phyloP scores from a whole-genome alignment of 1,140 invertebrate genomes.

The Elysia chlorotica region DNA sequence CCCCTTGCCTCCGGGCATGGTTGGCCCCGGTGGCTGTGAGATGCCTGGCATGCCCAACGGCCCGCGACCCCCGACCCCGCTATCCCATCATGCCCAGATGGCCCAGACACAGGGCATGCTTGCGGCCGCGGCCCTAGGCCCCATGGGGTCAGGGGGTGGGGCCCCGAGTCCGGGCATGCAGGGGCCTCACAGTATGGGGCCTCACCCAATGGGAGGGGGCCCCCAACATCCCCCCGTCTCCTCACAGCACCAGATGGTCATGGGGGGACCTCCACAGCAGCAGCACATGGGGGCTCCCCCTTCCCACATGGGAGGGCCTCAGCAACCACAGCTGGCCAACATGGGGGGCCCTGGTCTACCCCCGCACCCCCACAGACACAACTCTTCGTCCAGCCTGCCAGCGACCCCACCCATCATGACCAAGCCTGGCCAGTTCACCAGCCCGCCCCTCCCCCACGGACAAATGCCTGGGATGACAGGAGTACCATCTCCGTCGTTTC shows the following conservation, averaged over 20 bases:
- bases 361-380: constrained; percentile 1
- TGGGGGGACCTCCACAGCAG: constrained; percentile 11
- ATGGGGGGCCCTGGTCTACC: constrained; percentile 9
- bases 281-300: not conserved
- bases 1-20: no score
- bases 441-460: constrained; percentile 30
- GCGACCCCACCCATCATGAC: constrained; percentile 26
- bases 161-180: constrained; percentile 19
- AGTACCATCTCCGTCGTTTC: constrained; percentile 34
- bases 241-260: constrained; percentile 25
- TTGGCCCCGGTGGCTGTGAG: no score
- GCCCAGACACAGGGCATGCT: constrained; percentile 61
- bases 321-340: not conserved
- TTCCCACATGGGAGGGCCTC: not conserved
- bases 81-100: constrained; percentile 22
- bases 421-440: constrained; percentile 24
- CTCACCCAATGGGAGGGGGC: constrained; percentile 7
- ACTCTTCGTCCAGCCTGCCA: constrained; percentile 18
- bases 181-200: not conserved
- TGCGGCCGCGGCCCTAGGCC: constrained; percentile 42
- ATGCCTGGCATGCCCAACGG: no score
- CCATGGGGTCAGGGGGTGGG: not conserved
- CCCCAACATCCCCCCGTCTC: constrained; percentile 10
- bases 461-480: constrained; percentile 21
- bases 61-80: no score